Percentiles rank a stretch among this genome's conserved stretches.
Evolutionary conservation across 2,888 invertebrate genomes (phyloP).

Genomic region (Balanococcus diminutus): DNA sequence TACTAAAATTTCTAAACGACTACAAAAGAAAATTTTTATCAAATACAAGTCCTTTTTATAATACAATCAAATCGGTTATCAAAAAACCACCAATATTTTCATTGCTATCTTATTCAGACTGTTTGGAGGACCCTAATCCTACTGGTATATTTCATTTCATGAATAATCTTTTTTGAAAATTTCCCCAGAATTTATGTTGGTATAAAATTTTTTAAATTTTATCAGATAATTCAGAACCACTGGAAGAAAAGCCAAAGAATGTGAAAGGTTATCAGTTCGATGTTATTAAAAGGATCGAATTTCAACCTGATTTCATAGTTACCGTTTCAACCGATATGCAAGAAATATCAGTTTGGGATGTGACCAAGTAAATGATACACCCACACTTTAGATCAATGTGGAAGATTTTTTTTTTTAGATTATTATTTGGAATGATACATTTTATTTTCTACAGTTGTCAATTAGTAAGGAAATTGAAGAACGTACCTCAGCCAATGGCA

Average conservation of each 20-base stretch:
- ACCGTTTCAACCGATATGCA: slow-evolving; percentile 76
- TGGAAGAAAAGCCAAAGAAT: slow-evolving; percentile 4
- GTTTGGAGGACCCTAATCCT: slow-evolving; percentile 7
- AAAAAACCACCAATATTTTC: slow-evolving; percentile 58
- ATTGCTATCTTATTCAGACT: slow-evolving; percentile 57
- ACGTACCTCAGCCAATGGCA: slow-evolving; percentile 78
- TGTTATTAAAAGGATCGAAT: slow-evolving; percentile 69
- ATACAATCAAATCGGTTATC: slow-evolving; percentile 53
- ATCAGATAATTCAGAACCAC: neutral
- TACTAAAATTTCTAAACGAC: slow-evolving; percentile 53
- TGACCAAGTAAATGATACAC: slow-evolving; percentile 64
- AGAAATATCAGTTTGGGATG: slow-evolving; percentile 84
- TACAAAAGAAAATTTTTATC: slow-evolving; percentile 24
- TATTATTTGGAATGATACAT: neutral
- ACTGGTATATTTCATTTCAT: neutral
- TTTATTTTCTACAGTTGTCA: slow-evolving; percentile 64
- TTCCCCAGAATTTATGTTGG: neutral
- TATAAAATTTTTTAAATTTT: neutral
- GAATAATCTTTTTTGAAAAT: neutral
- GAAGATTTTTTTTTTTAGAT: neutral
- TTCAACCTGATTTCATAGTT: slow-evolving; percentile 74
- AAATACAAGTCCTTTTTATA: slow-evolving; percentile 24
- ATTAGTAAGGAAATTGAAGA: slow-evolving; percentile 72
- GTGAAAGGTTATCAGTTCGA: slow-evolving; percentile 63
- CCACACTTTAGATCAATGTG: neutral